Percentiles rank a stretch among this genome's conserved stretches.
Evolutionary conservation across 2,797 vertebrate species (phyloP).

Genomic region (Propithecus perrieri): DNA sequence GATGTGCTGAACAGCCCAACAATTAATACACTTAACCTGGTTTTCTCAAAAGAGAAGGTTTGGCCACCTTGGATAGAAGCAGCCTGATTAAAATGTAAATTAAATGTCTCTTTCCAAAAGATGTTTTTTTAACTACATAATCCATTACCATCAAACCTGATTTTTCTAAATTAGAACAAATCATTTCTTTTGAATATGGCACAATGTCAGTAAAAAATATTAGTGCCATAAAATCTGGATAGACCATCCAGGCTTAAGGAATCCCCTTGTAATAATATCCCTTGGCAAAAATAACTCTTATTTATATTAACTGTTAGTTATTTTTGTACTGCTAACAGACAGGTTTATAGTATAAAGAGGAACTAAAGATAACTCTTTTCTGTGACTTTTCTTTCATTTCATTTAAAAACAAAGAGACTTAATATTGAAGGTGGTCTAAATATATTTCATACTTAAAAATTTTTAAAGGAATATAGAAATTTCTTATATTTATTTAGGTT

Average conservation of each 20-base stretch:
- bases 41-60: constrained; percentile 53
- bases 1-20: constrained; percentile 48
- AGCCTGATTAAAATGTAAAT: constrained; percentile 69
- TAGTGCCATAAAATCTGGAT: constrained; percentile 32
- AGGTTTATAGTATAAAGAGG: background rate
- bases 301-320: background rate
- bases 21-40: constrained; percentile 55
- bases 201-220: constrained; percentile 45
- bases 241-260: background rate
- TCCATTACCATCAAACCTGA: background rate
- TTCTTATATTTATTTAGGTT: background rate
- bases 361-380: background rate
- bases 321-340: background rate
- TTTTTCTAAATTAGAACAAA: constrained; percentile 40
- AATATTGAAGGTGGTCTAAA: background rate
- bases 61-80: background rate
- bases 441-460: background rate
- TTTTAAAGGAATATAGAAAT: background rate
- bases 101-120: constrained; percentile 45
- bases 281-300: background rate
- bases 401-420: background rate
- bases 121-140: constrained; percentile 25
- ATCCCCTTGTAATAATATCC: background rate
- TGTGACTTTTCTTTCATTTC: background rate
- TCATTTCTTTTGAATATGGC: constrained; percentile 12